Base-by-base conservation (phyloP, 2,888 invertebrate genomes). In the Lamproptera curius region DNA sequence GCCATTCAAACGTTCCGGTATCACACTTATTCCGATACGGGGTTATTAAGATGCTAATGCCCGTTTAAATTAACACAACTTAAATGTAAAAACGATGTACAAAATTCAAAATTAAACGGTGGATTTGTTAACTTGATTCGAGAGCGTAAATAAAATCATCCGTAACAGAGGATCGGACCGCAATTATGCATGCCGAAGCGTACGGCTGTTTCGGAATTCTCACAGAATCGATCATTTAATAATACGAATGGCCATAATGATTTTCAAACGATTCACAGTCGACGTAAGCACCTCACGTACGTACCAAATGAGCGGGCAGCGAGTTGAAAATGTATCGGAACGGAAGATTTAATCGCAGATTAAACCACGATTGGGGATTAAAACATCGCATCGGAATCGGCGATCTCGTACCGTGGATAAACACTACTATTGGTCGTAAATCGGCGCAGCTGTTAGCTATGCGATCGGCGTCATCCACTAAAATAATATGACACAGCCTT, bases 401-500 rank as follows among this genome's bases (percentile, higher is more conserved):
- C 82, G 79, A 85, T 82, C 83, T 83, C 76, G 77, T 64, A 67
- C 67, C 64, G 77, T 69, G 70, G 68, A 70, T 87, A 87, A 87
- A 87, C 69, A 87, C 86, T 84, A 78, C 86, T 82, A 87, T 87
- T 78, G 82, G 65, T 62, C 56, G 59, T 53, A 51, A 61, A 67
- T 66, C 65, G 69, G 70, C 74, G 85, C 86, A 87, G 85, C 83
- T 86, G 84, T 79, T 82, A 80, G 80, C 73, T 73, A 72, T 70
- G 65, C 71, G 76, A 74, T 67, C 78, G 74, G 73, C 79, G 80
- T 82, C 82, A 83, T 78, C 84, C 86, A 81, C 86, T 87, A 83
- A 86, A 85, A 85, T 85, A 85, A 85, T 86, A 86, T 86, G 87
- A 86, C 86, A 85, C 77, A 86, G 86, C 85, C 84, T 63, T 86